phyloP scores from a whole-genome alignment of 2,797 vertebrate genomes.

The Vespertilio murinus region DNA sequence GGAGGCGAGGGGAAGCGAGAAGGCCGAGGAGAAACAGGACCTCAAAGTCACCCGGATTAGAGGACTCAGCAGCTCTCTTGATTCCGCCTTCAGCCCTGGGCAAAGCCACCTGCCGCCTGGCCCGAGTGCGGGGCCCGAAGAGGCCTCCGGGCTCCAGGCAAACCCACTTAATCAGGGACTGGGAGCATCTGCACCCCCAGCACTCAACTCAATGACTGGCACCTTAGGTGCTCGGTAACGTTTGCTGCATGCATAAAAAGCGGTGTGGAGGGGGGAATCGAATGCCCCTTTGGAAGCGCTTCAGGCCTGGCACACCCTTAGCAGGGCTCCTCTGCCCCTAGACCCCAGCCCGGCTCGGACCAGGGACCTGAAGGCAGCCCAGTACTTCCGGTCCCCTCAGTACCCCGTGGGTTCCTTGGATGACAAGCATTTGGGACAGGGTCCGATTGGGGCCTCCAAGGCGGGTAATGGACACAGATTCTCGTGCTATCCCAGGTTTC shows the following conservation, averaged over 20 bases:
- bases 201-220: background rate
- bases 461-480: background rate
- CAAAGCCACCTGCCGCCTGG: background rate
- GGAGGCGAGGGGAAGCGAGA: background rate
- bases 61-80: background rate
- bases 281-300: background rate
- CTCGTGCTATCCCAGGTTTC: background rate
- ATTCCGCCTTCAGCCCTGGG: background rate
- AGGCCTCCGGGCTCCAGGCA: background rate
- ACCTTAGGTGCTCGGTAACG: background rate
- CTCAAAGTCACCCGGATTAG: background rate
- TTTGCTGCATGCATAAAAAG: background rate
- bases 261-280: too few species aligned
- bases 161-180: background rate
- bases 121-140: background rate
- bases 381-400: background rate
- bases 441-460: background rate
- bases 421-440: background rate
- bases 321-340: background rate
- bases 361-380: background rate
- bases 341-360: background rate
- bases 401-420: background rate
- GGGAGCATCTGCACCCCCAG: background rate
- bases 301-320: background rate
- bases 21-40: background rate